Conservation (phyloP, 2,888 invertebrate species). For the Cephus sareptanus region DNA sequence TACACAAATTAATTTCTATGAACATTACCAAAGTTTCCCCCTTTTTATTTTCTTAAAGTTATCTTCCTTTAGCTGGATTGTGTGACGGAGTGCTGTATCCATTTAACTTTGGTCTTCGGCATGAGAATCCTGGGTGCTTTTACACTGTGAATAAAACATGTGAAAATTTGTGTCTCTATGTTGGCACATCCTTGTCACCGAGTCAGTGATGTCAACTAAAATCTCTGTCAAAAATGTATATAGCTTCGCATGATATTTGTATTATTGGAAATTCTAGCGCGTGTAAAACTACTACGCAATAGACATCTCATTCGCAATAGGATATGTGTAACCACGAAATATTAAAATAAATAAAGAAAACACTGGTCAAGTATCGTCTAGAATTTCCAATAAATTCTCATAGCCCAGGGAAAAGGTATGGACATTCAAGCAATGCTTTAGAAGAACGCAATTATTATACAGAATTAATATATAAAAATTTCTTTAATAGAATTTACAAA, state of each 20-base stretch:
- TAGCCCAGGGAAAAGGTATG: constrained; percentile 11
- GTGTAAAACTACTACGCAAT: background rate
- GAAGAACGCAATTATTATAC: background rate
- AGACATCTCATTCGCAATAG: background rate
- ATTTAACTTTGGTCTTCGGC: constrained; percentile 20
- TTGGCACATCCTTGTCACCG: background rate
- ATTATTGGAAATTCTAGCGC: constrained; percentile 42
- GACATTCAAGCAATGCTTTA: background rate
- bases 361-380: constrained; percentile 17
- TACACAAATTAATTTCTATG: background rate
- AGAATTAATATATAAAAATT: background rate
- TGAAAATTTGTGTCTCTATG: background rate
- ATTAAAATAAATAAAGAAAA: background rate
- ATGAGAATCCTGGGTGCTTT: constrained; percentile 29
- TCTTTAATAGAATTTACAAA: background rate
- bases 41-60: background rate
- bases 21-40: constrained; percentile 25
- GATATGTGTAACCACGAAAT: background rate
- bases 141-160: background rate
- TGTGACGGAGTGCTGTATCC: constrained; percentile 3
- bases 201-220: background rate
- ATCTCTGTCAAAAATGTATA: background rate
- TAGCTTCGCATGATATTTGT: constrained; percentile 32
- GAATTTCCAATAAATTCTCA: constrained; percentile 41
- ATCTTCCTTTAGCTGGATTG: background rate